Conservation (phyloP, 1,140 invertebrate genomes). For the Pygmarrhopalites habei region DNA sequence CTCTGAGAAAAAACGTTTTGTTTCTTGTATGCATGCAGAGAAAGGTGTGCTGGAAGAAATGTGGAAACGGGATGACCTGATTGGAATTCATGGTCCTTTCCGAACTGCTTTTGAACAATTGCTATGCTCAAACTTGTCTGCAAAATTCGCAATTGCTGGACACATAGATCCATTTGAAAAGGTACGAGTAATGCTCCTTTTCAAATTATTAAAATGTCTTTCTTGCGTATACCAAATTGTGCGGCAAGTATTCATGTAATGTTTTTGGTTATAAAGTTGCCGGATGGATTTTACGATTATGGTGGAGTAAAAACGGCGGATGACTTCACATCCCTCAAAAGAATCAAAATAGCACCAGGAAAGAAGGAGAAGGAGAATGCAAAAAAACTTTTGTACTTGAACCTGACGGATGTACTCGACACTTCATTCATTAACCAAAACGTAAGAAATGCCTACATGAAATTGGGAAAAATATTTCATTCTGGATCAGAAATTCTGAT, state of each 20-base stretch:
- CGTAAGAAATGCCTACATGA: constrained; percentile 7
- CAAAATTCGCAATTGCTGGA: constrained; percentile 26
- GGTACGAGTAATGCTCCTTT: no score
- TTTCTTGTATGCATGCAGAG: no score
- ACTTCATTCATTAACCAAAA: no score
- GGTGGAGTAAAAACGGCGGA: neutral
- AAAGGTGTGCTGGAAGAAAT: constrained; percentile 23
- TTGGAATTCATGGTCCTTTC: constrained; percentile 25
- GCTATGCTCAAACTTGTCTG: constrained; percentile 21
- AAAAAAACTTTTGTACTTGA: constrained; percentile 19
- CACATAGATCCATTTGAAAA: constrained; percentile 30
- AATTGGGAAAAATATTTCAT: no score
- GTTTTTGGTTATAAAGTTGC: neutral
- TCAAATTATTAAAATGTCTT: no score
- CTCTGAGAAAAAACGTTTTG: no score
- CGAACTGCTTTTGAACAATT: constrained; percentile 23
- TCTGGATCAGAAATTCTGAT: no score
- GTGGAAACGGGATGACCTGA: constrained; percentile 32
- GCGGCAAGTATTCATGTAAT: no score
- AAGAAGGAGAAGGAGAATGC: neutral
- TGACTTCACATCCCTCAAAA: neutral
- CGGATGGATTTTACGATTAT: constrained; percentile 21
- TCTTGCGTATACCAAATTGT: no score
- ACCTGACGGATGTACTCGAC: neutral
- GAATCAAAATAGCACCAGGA: neutral